Evolutionary conservation across 2,888 invertebrate genomes (phyloP).

Genomic region (Tortricodes alternella): DNA sequence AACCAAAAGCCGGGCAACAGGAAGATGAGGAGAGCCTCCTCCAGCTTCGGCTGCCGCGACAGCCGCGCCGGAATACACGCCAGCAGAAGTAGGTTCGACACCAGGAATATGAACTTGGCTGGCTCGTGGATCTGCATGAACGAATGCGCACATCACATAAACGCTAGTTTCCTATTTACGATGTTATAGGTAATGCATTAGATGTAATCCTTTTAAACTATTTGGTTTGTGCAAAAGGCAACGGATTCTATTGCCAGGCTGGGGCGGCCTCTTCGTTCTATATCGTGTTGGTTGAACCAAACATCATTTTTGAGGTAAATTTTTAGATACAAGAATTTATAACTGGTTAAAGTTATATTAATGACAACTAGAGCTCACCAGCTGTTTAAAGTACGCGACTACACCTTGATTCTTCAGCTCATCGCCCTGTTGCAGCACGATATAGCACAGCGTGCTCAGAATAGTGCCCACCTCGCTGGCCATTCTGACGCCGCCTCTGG

Average conservation of each 20-base stretch:
- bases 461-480: constrained; percentile 93
- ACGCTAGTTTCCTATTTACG: no score
- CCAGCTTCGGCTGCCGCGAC: constrained; percentile 87
- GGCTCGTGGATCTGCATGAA: constrained; percentile 93
- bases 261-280: no score
- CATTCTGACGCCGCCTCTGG: constrained; percentile 82
- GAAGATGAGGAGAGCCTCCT: constrained; percentile 95
- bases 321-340: no score
- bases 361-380: no score
- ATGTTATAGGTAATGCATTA: no score
- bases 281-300: no score
- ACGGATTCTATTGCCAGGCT: no score
- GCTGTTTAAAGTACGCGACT: constrained; percentile 93
- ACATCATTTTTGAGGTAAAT: no score
- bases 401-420: constrained; percentile 97
- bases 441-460: constrained; percentile 92
- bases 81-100: constrained; percentile 94
- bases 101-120: constrained; percentile 95
- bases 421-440: constrained; percentile 95
- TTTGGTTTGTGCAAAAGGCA: no score
- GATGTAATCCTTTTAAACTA: no score
- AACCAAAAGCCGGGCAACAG: constrained; percentile 99
- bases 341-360: no score
- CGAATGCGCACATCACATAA: no score
- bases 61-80: constrained; percentile 94